Evolutionary conservation across 2,113 vertebrate species (phyloP).

Genomic region (Tachuris rubrigastra): DNA sequence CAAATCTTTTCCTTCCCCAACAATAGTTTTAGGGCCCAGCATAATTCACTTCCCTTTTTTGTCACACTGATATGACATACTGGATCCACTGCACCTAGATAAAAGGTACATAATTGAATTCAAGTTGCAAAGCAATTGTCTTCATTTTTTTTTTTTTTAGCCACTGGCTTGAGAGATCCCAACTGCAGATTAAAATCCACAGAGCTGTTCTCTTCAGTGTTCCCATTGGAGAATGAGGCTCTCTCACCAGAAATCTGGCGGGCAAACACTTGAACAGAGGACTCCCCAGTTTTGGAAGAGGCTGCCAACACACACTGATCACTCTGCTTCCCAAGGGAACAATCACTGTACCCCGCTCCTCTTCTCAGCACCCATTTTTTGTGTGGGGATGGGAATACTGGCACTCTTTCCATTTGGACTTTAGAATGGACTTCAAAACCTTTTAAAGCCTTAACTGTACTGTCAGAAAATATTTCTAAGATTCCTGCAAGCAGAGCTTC

Average conservation of each 20-base stretch:
- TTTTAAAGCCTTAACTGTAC: not conserved
- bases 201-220: not conserved
- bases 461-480: not conserved
- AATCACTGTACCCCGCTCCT: not conserved
- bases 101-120: constrained; percentile 11
- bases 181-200: not conserved
- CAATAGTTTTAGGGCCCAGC: not conserved
- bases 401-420: not conserved
- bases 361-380: not conserved
- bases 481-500: not conserved
- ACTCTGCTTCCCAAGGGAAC: not conserved
- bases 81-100: not conserved
- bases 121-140: not conserved
- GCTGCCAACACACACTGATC: not conserved
- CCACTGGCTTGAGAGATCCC: not conserved
- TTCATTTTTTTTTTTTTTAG: constrained; percentile 2
- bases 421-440: not conserved
- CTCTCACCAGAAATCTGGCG: not conserved
- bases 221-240: not conserved
- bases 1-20: constrained; percentile 42
- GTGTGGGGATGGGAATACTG: not conserved
- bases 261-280: not conserved
- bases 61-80: not conserved
- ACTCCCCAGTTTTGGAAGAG: not conserved
- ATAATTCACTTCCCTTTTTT: constrained; percentile 30